Conservation (phyloP, 2,888 invertebrate species). For the Polylopha cassiicola region DNA sequence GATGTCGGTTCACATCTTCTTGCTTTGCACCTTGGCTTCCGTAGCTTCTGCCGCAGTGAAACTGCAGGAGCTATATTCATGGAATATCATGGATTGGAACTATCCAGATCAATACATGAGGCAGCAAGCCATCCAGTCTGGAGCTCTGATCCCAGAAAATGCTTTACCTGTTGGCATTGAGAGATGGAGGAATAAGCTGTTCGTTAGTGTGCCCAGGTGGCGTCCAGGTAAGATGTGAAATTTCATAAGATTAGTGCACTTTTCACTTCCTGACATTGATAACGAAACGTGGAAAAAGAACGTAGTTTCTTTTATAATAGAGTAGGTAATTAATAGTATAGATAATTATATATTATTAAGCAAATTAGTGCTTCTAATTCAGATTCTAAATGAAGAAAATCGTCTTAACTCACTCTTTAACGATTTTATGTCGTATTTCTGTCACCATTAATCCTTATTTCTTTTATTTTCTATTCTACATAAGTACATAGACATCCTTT, state of each 20-base stretch:
- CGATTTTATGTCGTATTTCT: too few species aligned
- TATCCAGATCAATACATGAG: constrained; percentile 80
- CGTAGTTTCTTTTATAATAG: too few species aligned
- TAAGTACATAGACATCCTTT: too few species aligned
- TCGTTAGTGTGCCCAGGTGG: constrained; percentile 90
- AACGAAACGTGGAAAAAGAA: too few species aligned
- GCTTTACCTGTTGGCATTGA: constrained; percentile 90
- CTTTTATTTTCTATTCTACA: too few species aligned
- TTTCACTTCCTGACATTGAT: too few species aligned
- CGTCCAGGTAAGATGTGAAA: constrained; percentile 77
- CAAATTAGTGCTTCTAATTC: too few species aligned
- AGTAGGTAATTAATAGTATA: too few species aligned
- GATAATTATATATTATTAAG: too few species aligned
- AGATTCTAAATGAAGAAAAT: too few species aligned
- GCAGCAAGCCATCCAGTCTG: constrained; percentile 79
- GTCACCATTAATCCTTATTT: too few species aligned
- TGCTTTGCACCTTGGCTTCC: constrained; percentile 43
- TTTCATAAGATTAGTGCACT: not conserved
- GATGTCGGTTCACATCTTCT: constrained; percentile 15
- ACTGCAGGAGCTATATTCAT: constrained; percentile 84
- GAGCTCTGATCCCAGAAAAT: constrained; percentile 85
- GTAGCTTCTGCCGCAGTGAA: constrained; percentile 62
- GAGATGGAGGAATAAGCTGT: constrained; percentile 87
- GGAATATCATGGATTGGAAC: constrained; percentile 86
- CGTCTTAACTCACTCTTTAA: too few species aligned